Base-by-base conservation (phyloP, 1,140 invertebrate species). In the Helicoverpa zea region DNA sequence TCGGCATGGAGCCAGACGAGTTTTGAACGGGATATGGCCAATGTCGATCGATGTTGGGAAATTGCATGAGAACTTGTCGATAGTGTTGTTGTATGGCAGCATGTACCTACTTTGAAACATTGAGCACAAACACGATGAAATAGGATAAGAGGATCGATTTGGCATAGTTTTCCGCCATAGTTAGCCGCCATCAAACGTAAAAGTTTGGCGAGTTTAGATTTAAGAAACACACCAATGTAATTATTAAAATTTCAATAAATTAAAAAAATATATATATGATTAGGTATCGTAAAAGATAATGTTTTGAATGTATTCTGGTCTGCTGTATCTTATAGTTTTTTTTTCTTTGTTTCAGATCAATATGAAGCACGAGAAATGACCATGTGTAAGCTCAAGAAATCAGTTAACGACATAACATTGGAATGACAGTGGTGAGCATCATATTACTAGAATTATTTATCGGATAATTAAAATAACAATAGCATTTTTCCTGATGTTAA, bases 291-390 rank as follows among this genome's bases (percentile, higher is more conserved):
- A n/a, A n/a, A n/a, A n/a, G n/a, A n/a, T n/a, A n/a, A n/a, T n/a
- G n/a, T n/a, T n/a, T n/a, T n/a, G n/a, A n/a, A n/a, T n/a, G n/a
- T n/a, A n/a, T n/a, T n/a, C n/a, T n/a, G n/a, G n/a, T n/a, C n/a
- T n/a, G n/a, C n/a, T n/a, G n/a, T n/a, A n/a, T 64, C 47, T 77
- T 52, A 64, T 14, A 66, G 30, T 5, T 52, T 16, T 16, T 16
- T 16, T 14, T 66, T 51, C 49, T 63, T 92, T 90, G 86, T 90
- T 90, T 47, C 89, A 92, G 90, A 87, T 88, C 79, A 82, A 73
- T 52, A 81, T 79, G 56, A 81, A 84, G 73, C 70, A 52, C n/a
- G n/a, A 76, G 81, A 29, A 84, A 79, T 81, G 79, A 87, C 73
- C 66, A 92, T 86, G 86, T 82, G 83, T 80, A 86, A 74, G 82